phyloP scores from a whole-genome alignment of 2,797 vertebrate genomes.

The Spondyliosoma cantharus region DNA sequence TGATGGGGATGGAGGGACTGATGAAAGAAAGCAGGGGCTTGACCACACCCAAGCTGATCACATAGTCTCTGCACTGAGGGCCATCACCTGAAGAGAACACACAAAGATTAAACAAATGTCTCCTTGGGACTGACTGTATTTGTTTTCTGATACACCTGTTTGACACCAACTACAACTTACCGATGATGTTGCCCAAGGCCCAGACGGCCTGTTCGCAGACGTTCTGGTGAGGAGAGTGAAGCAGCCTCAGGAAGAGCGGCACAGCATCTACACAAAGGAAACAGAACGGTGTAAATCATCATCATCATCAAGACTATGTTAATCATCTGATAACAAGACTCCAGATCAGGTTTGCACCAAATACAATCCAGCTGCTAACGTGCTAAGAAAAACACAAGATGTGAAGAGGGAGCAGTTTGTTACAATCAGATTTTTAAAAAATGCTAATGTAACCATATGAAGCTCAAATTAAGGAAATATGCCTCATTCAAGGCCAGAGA shows the following conservation, averaged over 20 bases:
- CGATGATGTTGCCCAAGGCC: slow-evolving; percentile 99
- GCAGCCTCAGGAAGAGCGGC: slow-evolving; percentile 95
- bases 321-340: neutral
- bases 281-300: neutral
- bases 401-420: neutral
- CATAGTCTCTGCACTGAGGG: slow-evolving; percentile 98
- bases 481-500: neutral
- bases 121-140: neutral
- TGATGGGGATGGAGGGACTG: slow-evolving; percentile 99
- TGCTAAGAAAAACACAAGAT: too few species aligned
- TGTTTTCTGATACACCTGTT: neutral
- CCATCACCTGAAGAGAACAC: slow-evolving; percentile 90
- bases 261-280: slow-evolving; percentile 89
- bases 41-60: slow-evolving; percentile 97
- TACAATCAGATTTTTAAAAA: neutral
- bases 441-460: neutral
- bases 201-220: slow-evolving; percentile 99
- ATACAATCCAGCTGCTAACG: neutral
- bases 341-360: neutral
- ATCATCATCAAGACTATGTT: too few species aligned
- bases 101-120: neutral
- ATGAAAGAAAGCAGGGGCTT: slow-evolving; percentile 98
- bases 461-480: neutral
- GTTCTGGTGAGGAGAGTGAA: slow-evolving; percentile 98
- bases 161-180: slow-evolving; percentile 80